Conservation (phyloP, 37 sponge, comb jelly and placozoan species). For the Lycopodina hypogea region DNA sequence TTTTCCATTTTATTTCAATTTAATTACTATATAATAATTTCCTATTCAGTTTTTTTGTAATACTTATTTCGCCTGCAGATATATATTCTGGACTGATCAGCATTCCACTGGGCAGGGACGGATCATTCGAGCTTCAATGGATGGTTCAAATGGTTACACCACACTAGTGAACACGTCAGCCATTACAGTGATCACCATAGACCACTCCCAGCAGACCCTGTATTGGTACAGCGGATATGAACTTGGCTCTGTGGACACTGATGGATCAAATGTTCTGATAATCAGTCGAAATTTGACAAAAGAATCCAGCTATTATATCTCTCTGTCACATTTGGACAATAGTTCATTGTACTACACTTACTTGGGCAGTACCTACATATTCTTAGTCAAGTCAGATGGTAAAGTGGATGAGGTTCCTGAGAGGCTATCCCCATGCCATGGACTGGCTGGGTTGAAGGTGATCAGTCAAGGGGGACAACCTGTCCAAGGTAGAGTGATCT, state of each 20-base stretch:
- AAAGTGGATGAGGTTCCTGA: too few species aligned
- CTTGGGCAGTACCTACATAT: too few species aligned
- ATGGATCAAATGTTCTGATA: conserved; percentile 17
- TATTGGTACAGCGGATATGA: conserved; percentile 60
- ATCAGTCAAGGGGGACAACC: background rate
- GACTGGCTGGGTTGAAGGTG: background rate
- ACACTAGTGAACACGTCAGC: background rate
- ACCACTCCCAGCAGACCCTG: conserved; percentile 34
- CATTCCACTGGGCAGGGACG: background rate
- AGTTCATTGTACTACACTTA: too few species aligned
- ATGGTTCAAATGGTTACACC: background rate
- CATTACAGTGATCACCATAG: conserved; percentile 53
- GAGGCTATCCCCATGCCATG: background rate
- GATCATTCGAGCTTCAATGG: conserved; percentile 4
- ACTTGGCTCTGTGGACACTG: conserved; percentile 4
- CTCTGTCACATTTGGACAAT: background rate
- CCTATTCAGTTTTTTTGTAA: too few species aligned
- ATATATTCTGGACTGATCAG: conserved; percentile 53
- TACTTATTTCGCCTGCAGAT: background rate
- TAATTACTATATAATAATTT: too few species aligned
- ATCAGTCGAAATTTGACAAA: background rate
- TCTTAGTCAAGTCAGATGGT: too few species aligned
- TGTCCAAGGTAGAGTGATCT: conserved; percentile 47
- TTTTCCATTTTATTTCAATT: too few species aligned
- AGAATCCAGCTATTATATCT: background rate